Evolutionary conservation across 1,140 invertebrate genomes (phyloP).

Genomic region (Zophobas morio): DNA sequence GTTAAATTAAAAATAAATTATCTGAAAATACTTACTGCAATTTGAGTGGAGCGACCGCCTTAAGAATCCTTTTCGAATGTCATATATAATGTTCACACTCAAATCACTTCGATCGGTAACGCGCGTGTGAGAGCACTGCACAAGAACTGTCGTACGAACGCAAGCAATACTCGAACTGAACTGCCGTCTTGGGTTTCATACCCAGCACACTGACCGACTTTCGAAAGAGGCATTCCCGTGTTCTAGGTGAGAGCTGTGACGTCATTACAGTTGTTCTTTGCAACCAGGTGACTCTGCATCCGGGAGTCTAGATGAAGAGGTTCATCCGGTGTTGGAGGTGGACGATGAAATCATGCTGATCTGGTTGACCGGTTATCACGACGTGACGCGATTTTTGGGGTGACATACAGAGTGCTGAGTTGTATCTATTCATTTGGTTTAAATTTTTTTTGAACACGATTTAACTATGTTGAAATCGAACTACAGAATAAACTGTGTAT

Average conservation of each 20-base stretch:
- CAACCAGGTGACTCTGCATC: constrained; percentile 59
- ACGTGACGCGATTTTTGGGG: constrained; percentile 3
- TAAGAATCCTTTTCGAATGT: constrained; percentile 14
- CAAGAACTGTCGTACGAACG: constrained; percentile 9
- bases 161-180: not conserved
- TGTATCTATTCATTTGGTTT: too few species aligned
- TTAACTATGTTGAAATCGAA: too few species aligned
- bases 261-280: constrained; percentile 52
- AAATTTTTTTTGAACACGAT: too few species aligned
- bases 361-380: not conserved
- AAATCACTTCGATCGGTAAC: not conserved
- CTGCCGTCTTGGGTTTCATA: constrained; percentile 40
- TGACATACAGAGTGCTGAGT: too few species aligned
- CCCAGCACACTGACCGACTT: constrained; percentile 64
- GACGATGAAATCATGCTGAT: constrained; percentile 5
- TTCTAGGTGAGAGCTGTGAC: constrained; percentile 64
- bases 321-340: constrained; percentile 5
- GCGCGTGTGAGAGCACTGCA: not conserved
- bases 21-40: too few species aligned
- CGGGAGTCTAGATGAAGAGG: constrained; percentile 55
- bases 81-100: not conserved
- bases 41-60: not conserved
- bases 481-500: too few species aligned
- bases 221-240: constrained; percentile 60
- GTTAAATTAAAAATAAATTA: not conserved